These are phyloP conservation scores for Dolichotis patagonum DNA, from an alignment of 2,113 vertebrate genomes.

Conservation along the genomic window DNA sequence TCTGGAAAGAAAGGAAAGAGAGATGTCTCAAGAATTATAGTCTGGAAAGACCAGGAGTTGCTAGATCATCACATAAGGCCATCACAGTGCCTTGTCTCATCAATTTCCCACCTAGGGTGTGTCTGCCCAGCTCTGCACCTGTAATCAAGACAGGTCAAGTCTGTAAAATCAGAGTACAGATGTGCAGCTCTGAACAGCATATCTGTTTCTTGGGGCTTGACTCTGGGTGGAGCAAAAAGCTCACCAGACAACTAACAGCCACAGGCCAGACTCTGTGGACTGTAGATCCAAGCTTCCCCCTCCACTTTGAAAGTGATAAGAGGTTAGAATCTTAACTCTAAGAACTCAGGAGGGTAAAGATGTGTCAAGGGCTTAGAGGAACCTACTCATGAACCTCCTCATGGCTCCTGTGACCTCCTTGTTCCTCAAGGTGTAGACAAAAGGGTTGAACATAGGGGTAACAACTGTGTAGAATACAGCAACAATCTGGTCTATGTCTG, in stretches of 20 bases:
- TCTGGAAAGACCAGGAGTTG: neutral
- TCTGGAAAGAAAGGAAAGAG: neutral
- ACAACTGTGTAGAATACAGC: slow-evolving; percentile 41
- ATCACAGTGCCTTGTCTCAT: neutral
- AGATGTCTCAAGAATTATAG: neutral
- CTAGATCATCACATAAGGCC: neutral
- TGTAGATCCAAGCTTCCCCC: neutral
- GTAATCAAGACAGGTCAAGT: neutral
- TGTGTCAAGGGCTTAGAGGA: neutral
- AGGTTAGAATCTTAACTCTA: neutral
- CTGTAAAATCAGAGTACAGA: neutral
- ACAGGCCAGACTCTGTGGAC: accelerated
- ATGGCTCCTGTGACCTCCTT: slow-evolving; percentile 60
- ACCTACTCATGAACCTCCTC: slow-evolving; percentile 5
- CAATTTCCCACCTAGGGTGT: neutral
- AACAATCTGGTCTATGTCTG: neutral
- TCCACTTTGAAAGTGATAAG: neutral
- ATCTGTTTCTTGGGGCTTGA: neutral
- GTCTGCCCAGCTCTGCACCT: neutral
- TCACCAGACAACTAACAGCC: too few relatives aligned
- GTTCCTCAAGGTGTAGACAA: slow-evolving; percentile 68
- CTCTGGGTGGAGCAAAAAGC: neutral
- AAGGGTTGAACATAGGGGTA: slow-evolving; percentile 56
- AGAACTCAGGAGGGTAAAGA: neutral
- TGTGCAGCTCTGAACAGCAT: neutral